Conservation (phyloP, 1,140 invertebrate genomes). For the Drosophila neocordata region DNA sequence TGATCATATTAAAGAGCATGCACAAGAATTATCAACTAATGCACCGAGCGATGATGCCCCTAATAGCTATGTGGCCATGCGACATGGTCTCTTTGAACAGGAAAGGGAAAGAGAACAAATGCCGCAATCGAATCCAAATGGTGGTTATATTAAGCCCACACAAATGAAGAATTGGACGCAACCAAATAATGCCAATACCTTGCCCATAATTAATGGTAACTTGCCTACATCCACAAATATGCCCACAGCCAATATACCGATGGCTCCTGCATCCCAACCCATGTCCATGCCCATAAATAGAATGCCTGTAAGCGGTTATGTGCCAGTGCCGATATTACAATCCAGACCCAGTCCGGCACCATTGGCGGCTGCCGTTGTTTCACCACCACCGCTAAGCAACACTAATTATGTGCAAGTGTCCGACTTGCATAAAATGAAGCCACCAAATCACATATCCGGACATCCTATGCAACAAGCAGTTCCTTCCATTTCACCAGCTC, state of each 20-base stretch:
- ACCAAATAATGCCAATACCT: slow-evolving; percentile 33
- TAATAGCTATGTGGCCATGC: slow-evolving; percentile 53
- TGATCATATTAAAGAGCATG: slow-evolving; percentile 3
- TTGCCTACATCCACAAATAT: neutral
- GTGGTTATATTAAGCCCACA: slow-evolving; percentile 67
- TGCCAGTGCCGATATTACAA: slow-evolving; percentile 56
- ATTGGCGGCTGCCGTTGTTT: neutral
- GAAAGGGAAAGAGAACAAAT: slow-evolving; percentile 25
- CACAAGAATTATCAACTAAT: slow-evolving; percentile 5
- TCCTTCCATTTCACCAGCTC: neutral
- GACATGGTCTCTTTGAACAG: slow-evolving; percentile 25
- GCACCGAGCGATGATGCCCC: slow-evolving; percentile 20
- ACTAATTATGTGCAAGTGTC: slow-evolving; percentile 63
- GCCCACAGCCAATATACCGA: neutral
- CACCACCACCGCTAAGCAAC: slow-evolving; percentile 23
- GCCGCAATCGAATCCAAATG: neutral
- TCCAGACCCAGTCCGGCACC: slow-evolving; percentile 14
- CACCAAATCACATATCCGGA: slow-evolving; percentile 3
- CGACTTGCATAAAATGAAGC: slow-evolving; percentile 61
- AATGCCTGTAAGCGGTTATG: slow-evolving; percentile 57
- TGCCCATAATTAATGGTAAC: slow-evolving; percentile 6
- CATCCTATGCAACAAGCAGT: slow-evolving; percentile 3
- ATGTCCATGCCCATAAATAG: slow-evolving; percentile 2
- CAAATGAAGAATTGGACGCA: slow-evolving; percentile 61
- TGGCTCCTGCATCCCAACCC: neutral